Percentiles rank a stretch among this genome's conserved stretches.
phyloP scores from a whole-genome alignment of 2,113 vertebrate genomes.

The Leucopternis melanops region DNA sequence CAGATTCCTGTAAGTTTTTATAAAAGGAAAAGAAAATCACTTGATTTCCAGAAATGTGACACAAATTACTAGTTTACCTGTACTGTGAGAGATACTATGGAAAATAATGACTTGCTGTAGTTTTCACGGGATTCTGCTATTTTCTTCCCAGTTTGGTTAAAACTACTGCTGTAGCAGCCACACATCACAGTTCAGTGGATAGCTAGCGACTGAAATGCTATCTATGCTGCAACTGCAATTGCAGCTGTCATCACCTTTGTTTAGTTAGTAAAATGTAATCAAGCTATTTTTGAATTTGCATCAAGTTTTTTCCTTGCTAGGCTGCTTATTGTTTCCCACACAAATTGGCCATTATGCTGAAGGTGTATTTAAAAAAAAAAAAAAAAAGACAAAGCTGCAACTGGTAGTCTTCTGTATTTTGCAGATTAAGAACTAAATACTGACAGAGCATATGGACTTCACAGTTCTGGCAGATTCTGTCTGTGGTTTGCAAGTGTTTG shows the following conservation, averaged over 20 bases:
- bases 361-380: background rate
- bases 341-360: background rate
- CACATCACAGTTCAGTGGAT: background rate
- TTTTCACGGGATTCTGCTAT: background rate
- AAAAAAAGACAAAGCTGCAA: background rate
- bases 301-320: background rate
- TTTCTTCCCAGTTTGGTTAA: background rate
- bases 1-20: background rate
- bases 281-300: background rate
- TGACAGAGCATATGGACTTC: background rate
- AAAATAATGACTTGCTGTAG: background rate
- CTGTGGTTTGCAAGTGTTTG: background rate
- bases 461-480: background rate
- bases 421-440: background rate
- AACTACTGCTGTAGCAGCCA: background rate
- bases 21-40: background rate
- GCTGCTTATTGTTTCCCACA: background rate
- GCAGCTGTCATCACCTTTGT: background rate
- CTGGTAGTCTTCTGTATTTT: background rate
- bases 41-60: background rate
- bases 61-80: background rate
- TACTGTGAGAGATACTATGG: background rate
- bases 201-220: background rate
- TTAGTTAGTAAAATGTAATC: background rate
- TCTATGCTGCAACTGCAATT: background rate